phyloP scores from a whole-genome alignment of 1,140 invertebrate genomes.

The Neomicropteryx cornuta region DNA sequence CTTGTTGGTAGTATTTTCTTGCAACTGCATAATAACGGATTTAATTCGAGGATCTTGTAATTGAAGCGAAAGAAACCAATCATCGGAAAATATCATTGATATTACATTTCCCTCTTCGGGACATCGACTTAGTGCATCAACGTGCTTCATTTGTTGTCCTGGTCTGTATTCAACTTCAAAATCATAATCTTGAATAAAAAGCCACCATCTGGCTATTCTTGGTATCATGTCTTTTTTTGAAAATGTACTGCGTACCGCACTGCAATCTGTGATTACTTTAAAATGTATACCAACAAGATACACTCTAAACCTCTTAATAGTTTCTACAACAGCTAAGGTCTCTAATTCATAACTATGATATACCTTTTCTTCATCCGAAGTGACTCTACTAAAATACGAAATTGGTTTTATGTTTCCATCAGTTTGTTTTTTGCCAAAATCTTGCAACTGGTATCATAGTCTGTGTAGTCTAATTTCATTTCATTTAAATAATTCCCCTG shows the following conservation, averaged over 20 bases:
- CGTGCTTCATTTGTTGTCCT: conserved; percentile 15
- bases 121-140: conserved; percentile 17
- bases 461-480: too few species aligned
- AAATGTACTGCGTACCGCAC: conserved; percentile 17
- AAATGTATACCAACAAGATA: conserved; percentile 23
- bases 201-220: conserved; percentile 22
- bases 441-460: too few species aligned
- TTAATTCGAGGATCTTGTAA: conserved; percentile 7
- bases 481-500: too few species aligned
- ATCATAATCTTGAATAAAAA: conserved; percentile 17
- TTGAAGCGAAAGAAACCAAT: conserved; percentile 6
- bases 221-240: conserved; percentile 19
- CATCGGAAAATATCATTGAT: conserved; percentile 6
- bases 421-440: too few species aligned
- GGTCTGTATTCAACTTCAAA: conserved; percentile 16
- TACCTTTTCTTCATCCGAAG: conserved; percentile 15
- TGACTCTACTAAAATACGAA: conserved; percentile 23
- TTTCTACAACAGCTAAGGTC: conserved; percentile 21
- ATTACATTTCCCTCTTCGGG: conserved; percentile 4
- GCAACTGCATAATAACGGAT: conserved; percentile 1
- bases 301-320: conserved; percentile 13
- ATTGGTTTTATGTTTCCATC: too few species aligned
- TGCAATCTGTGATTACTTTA: conserved; percentile 23
- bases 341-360: conserved; percentile 30
- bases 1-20: conserved; percentile 2